Conservation (phyloP, 1,140 invertebrate genomes). For the Meloidogyne floridensis region DNA sequence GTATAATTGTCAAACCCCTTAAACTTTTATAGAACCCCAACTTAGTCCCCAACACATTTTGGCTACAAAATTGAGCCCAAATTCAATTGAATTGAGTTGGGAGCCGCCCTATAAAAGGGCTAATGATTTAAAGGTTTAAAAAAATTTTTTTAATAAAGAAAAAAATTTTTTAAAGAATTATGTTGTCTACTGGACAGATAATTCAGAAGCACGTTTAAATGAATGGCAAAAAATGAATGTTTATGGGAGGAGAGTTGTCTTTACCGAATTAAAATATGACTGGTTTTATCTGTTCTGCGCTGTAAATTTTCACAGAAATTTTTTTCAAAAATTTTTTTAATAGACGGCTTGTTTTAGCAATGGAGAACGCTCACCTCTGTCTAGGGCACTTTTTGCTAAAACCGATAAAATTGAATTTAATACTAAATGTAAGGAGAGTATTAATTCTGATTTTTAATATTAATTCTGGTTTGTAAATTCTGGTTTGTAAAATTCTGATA, state of each 20-base stretch:
- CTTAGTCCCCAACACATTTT: slow-evolving; percentile 65
- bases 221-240: slow-evolving; percentile 64
- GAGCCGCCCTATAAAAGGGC: slow-evolving; percentile 64
- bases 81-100: slow-evolving; percentile 64
- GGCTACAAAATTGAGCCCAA: slow-evolving; percentile 60
- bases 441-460: neutral
- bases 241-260: slow-evolving; percentile 57
- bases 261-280: slow-evolving; percentile 65
- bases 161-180: slow-evolving; percentile 47
- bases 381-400: slow-evolving; percentile 62
- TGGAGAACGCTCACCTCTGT: slow-evolving; percentile 63
- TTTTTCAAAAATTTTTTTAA: slow-evolving; percentile 37
- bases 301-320: neutral
- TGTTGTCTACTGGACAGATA: slow-evolving; percentile 65
- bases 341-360: slow-evolving; percentile 64
- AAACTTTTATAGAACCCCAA: slow-evolving; percentile 56
- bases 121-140: slow-evolving; percentile 55
- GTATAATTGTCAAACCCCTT: neutral
- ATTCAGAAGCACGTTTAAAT: slow-evolving; percentile 53
- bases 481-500: neutral
- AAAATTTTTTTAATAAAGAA: no score
- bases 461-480: neutral
- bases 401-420: slow-evolving; percentile 66
- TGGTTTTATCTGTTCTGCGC: slow-evolving; percentile 58
- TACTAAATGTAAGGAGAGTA: slow-evolving; percentile 51